These are phyloP conservation scores for Gymnodraco acuticeps DNA, from an alignment of 2,797 vertebrate genomes.

Conservation along the genomic window DNA sequence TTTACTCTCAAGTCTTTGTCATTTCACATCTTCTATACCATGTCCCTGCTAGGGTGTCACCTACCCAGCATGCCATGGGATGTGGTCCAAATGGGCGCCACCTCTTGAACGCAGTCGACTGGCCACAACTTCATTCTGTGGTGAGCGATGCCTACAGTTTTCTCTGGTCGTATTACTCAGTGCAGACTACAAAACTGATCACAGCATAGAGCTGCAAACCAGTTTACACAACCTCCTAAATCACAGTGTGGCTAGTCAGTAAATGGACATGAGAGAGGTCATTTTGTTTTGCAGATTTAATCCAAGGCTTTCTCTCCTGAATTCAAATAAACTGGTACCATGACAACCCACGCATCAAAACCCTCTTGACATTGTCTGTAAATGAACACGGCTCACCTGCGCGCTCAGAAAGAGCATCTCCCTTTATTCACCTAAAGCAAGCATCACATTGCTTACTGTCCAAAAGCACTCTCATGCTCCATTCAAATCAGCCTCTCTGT, in stretches of 20 bases:
- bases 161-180: not conserved
- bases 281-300: constrained; percentile 59
- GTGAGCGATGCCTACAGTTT: constrained; percentile 81
- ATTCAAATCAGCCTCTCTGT: constrained; percentile 60
- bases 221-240: not conserved
- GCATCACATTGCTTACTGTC: constrained; percentile 53
- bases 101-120: constrained; percentile 96
- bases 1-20: constrained; percentile 20
- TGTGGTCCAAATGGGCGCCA: constrained; percentile 99
- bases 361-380: constrained; percentile 76
- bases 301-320: constrained; percentile 35
- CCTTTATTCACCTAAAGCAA: constrained; percentile 72
- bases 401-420: constrained; percentile 56
- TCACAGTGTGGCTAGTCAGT: constrained; percentile 6
- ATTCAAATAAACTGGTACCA: constrained; percentile 76
- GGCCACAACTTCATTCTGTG: constrained; percentile 97
- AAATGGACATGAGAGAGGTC: constrained; percentile 26
- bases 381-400: constrained; percentile 74
- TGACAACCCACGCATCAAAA: constrained; percentile 80
- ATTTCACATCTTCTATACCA: constrained; percentile 16
- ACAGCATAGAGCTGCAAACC: not conserved
- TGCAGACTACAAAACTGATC: not conserved
- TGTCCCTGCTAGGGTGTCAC: constrained; percentile 91
- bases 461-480: constrained; percentile 62
- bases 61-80: constrained; percentile 97